A percentile compares a stretch with the other conserved stretches of the same genome.
phyloP scores from a whole-genome alignment of 2,888 invertebrate species.

The Drosophila ochracea region DNA sequence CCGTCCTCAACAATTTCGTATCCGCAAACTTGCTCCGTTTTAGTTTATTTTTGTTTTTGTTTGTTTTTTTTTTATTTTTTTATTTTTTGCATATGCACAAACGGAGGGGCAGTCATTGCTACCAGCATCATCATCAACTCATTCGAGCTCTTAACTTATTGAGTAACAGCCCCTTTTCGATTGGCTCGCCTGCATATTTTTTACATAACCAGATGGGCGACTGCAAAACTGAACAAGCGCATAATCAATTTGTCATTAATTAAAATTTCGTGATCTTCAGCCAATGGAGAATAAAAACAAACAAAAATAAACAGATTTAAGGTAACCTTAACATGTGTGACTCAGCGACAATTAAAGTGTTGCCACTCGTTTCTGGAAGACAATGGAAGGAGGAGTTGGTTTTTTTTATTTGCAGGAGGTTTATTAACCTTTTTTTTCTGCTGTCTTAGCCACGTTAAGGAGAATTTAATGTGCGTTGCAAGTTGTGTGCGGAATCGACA shows the following conservation, averaged over 20 bases:
- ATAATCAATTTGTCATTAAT: constrained; percentile 73
- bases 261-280: constrained; percentile 58
- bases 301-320: constrained; percentile 34
- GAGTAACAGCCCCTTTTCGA: constrained; percentile 64
- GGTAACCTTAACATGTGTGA: constrained; percentile 42
- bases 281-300: constrained; percentile 15
- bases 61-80: constrained; percentile 8
- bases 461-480: constrained; percentile 64
- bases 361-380: constrained; percentile 46
- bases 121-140: constrained; percentile 30
- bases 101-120: background rate
- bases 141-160: constrained; percentile 55
- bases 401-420: constrained; percentile 48
- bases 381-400: constrained; percentile 38
- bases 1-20: constrained; percentile 42
- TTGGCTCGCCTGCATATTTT: constrained; percentile 55
- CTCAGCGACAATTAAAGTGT: constrained; percentile 47
- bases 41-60: constrained; percentile 15
- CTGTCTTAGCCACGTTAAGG: constrained; percentile 74
- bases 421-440: constrained; percentile 73
- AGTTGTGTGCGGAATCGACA: constrained; percentile 56
- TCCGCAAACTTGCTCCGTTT: constrained; percentile 66
- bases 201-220: constrained; percentile 65
- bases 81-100: constrained; percentile 35
- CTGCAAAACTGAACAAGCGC: constrained; percentile 62